Evolutionary conservation across 2,888 invertebrate genomes (phyloP), one percentile per base, ranked within the genome.

Genomic region (Acrocera orbiculus): DNA sequence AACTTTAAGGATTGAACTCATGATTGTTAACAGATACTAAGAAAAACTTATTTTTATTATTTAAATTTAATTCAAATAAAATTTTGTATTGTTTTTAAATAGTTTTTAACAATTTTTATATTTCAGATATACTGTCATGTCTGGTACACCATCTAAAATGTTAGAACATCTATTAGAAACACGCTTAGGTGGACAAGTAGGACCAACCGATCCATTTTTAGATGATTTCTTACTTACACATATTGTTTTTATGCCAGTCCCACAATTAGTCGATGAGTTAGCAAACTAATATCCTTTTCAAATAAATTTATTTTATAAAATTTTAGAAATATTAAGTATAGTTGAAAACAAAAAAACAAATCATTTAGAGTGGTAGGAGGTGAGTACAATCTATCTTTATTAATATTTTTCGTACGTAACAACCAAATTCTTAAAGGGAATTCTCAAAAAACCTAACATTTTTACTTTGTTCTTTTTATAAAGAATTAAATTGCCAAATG

Each of bases 111-210:
- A n/a, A 16, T 15, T 17, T 19, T 37, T 8, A 33, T 16, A 31
- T 35, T 44, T 4, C 51, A 78, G 78, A 58, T 85, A 85, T 55
- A 81, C 79, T 47, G 81, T 85, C 45, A 81, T 85, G 78, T 79
- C 83, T 40, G 85, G 83, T 34, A 79, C 80, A 37, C 76, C 83
- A 27, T 76, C 78, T 52, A 85, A 86, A 60, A 83, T 85, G 74
- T 56, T 86, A 46, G 85, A 86, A 54, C 80, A 86, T 61, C 64
- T 86, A 29, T 61, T 86, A 45, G 83, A 85, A 56, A 82, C 82
- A 10, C 63, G 81, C 37, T 62, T 82, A 46, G 77, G 78, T 44
- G 69, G 69, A 40, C 61, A 68, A 42, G 63, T 65, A 36, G 64
- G 59, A 44, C 66, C 67, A 44, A 66, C 70, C 51, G 81, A 81